These are phyloP conservation scores for Capitella teleta DNA, from an alignment of 1,140 invertebrate species.

Conservation along the genomic window DNA sequence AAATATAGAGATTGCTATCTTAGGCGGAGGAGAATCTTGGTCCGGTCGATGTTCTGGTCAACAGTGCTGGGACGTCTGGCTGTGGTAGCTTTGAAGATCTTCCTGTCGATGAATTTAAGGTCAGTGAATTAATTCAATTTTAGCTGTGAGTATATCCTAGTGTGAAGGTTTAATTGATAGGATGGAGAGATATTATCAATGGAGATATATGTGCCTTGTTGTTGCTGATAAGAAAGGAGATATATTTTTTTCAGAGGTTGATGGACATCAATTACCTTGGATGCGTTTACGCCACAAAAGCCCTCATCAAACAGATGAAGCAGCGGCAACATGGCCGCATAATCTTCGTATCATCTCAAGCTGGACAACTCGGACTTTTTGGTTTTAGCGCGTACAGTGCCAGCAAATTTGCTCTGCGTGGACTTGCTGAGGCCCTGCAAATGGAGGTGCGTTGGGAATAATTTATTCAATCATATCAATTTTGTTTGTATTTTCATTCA, in stretches of 20 bases:
- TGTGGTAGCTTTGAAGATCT: slow-evolving; percentile 70
- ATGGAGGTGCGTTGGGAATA: slow-evolving; percentile 62
- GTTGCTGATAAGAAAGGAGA: not conserved
- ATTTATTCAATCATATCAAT: not conserved
- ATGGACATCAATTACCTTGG: slow-evolving; percentile 51
- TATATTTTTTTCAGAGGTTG: slow-evolving; percentile 39
- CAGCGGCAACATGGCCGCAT: slow-evolving; percentile 26
- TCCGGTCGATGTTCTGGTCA: slow-evolving; percentile 76
- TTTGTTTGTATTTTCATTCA: not conserved
- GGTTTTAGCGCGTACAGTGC: slow-evolving; percentile 84
- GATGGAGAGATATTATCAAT: not conserved
- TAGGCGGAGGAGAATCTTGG: slow-evolving; percentile 54
- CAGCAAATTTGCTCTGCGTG: slow-evolving; percentile 88
- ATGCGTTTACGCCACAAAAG: slow-evolving; percentile 46
- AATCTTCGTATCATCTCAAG: slow-evolving; percentile 72
- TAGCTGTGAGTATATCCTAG: not conserved
- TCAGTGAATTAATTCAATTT: slow-evolving; percentile 15
- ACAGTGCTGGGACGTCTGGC: slow-evolving; percentile 68
- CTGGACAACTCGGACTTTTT: slow-evolving; percentile 78
- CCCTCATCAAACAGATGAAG: slow-evolving; percentile 48
- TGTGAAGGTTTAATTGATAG: no score
- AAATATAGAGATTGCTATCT: slow-evolving; percentile 3
- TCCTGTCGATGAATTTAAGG: slow-evolving; percentile 56
- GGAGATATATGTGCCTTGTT: not conserved
- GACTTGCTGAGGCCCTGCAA: slow-evolving; percentile 79